phyloP scores from a whole-genome alignment of 2,797 vertebrate species.

The Todus mexicanus region DNA sequence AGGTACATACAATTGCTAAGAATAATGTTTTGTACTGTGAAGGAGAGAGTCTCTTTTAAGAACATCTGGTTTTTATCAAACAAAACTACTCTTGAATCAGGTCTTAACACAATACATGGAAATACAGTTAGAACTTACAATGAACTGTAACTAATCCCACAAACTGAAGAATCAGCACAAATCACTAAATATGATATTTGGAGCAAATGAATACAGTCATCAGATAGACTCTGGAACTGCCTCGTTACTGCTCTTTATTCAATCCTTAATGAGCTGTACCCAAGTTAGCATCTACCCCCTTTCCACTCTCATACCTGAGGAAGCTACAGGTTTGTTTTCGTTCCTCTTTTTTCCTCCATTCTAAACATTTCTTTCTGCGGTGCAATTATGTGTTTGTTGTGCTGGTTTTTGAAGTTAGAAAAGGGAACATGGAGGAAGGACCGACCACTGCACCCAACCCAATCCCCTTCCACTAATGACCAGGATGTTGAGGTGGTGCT shows the following conservation, averaged over 20 bases:
- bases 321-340: not conserved
- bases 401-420: not conserved
- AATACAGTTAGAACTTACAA: constrained; percentile 69
- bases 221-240: constrained; percentile 48
- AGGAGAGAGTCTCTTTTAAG: constrained; percentile 60
- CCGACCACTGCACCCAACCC: not conserved
- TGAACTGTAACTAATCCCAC: constrained; percentile 73
- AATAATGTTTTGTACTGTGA: constrained; percentile 68
- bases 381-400: not conserved
- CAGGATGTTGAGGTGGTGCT: not conserved
- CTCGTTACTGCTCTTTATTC: not conserved
- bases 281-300: not conserved
- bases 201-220: constrained; percentile 52
- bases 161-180: constrained; percentile 74
- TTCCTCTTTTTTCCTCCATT: not conserved
- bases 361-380: not conserved
- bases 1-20: constrained; percentile 67
- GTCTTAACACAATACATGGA: constrained; percentile 70
- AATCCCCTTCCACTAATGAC: not conserved
- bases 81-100: constrained; percentile 68
- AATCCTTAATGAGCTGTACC: not conserved
- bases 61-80: constrained; percentile 74
- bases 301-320: not conserved
- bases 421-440: not conserved
- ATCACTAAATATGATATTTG: constrained; percentile 61